Evolutionary conservation across 92 coral and sea anemone species (phyloP).

Genomic region (Nematostella vectensis): DNA sequence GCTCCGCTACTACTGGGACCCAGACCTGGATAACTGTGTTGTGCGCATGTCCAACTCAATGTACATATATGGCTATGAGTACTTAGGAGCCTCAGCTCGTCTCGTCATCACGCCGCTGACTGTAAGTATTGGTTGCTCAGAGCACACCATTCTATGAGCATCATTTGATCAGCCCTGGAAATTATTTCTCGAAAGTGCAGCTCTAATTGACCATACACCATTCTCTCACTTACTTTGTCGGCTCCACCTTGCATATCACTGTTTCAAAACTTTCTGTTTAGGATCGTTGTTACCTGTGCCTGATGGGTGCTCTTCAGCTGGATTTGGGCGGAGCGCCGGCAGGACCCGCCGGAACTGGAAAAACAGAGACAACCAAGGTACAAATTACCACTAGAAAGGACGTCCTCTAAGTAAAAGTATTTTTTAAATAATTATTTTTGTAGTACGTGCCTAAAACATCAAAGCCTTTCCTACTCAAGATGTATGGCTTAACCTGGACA

Average conservation of each 20-base stretch:
- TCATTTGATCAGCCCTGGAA: too few species aligned
- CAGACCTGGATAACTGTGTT: conserved; percentile 95
- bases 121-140: conserved; percentile 47
- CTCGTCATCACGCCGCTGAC: conserved; percentile 96
- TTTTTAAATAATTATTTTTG: too few species aligned
- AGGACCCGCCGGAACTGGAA: conserved; percentile 99
- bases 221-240: too few species aligned
- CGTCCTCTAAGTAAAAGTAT: too few species aligned
- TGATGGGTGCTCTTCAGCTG: conserved; percentile 98
- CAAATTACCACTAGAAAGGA: too few species aligned
- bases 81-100: conserved; percentile 95
- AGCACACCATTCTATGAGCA: too few species aligned
- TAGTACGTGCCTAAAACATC: too few species aligned
- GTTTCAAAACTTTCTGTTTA: conserved; percentile 5
- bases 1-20: conserved; percentile 98
- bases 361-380: conserved; percentile 97
- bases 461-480: too few species aligned
- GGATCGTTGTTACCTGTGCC: conserved; percentile 99
- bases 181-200: too few species aligned
- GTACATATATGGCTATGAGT: conserved; percentile 97
- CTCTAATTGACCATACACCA: too few species aligned
- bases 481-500: too few species aligned
- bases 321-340: conserved; percentile 99
- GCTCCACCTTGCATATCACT: too few species aligned
- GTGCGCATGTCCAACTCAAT: conserved; percentile 99